Base-by-base conservation (phyloP, 92 coral and sea anemone species). In the Epizoanthus stellaris region DNA sequence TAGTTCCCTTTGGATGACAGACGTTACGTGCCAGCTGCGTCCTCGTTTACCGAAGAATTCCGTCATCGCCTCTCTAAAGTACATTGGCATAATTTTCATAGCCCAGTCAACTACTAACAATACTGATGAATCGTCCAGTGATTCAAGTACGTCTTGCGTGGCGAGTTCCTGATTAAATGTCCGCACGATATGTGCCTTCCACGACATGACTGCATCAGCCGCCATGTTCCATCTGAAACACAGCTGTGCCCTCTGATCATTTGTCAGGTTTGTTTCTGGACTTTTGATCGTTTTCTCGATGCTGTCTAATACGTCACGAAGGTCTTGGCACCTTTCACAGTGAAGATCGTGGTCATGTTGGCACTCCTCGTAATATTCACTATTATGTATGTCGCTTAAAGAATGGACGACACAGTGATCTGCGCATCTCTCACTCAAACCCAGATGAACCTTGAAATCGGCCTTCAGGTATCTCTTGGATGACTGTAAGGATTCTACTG, bases 331-430 rank as follows among this genome's bases (percentile, higher is more conserved):
- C 52, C 52, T 19, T 13, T 69, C 74, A 39, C 53, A 69, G 9
- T 21, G 74, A 69, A 34, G 74, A 39, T 69, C 74, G 52, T 69
- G 74, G 19, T 69, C 74, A 14, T 69, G 74, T 21, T 69, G 3
- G 20, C 74, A 39, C 16, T 69, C 54, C 11, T 66, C 42, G 16
- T 11, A 25, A 34, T 66, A 66, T 14, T 25, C 71, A 14, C 14
- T 13, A 15, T 34, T 25, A 15, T 66, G 6, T 2, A 21, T 15
- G 10, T 66, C 70, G 42, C 70, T 66, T 14, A 66, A 23, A 14
- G 70, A 36, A 39, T 66, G 10, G 5, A 66, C 70, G 3, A 66
- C 42, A 66, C 70, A 66, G 70, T 66, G 70, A 3, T 66, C 70
- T 5, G 70, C 42, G 30, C 70, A 66, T 4, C 42, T 23, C 19